Evolutionary conservation across 2,113 vertebrate genomes (phyloP), one percentile per base, ranked within the genome.

Genomic region (Onychorhynchus coronatus): DNA sequence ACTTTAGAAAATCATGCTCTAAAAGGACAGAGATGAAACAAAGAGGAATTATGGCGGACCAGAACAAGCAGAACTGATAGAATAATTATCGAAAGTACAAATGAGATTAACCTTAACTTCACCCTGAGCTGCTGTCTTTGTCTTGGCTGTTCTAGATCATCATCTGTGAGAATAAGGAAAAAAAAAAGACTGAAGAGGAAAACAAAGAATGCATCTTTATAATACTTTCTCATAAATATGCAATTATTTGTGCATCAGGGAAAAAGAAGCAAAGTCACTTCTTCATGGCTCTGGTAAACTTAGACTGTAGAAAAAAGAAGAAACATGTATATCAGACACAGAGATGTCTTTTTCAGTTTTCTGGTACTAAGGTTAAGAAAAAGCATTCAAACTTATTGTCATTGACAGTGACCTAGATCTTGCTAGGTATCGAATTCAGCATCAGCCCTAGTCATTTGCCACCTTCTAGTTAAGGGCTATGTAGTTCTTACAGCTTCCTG

Each of bases 81-180:
- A 90, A 72, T 37, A 92, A 91, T 89, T 74, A 75, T 65, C 25
- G 28, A 35, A 37, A 11, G 2, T 39, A 50, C 22, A 95, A 94
- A 84, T 67, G 25, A 33, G 93, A 91, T 91, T 74, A 78, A 96
- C 44, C 88, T 81, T 58, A 65, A 88, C 33, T 87, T 89, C 85
- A 93, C 18, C 37, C 31, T 68, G 28, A 16, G 28, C 22, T 50
- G 19, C 39, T 62, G 19, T 63, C 75, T 4, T 28, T 87, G 52
- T 46, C 62, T 85, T 70, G 33, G 11, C 55, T 85, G 39, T 61
- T 56, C 58, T 35, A 85, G 42, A 41, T 41, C 42, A 39, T 41
- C 5, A 22, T 70, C 53, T 62, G 18, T 47, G 46, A 76, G 6
- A 58, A 16, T 12, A 47, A 59, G 14, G 7, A 61, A 31, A 75